Evolutionary conservation across 1,140 invertebrate species (phyloP).

Genomic region (Vanessa atalanta): DNA sequence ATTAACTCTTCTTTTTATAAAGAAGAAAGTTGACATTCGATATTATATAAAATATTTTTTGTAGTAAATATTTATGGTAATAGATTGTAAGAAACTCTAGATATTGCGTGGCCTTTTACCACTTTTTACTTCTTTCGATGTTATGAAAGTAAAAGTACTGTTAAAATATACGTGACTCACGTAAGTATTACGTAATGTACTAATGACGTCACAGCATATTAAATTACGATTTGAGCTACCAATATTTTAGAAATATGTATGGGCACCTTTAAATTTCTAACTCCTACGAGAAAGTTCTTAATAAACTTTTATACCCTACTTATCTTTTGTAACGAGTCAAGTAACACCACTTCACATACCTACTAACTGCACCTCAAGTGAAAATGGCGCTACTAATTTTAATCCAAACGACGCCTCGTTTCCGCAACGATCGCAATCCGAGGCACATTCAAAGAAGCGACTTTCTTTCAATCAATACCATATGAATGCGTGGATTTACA

Average conservation of each 20-base stretch:
- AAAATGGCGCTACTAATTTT: constrained; percentile 20
- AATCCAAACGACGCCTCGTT: constrained; percentile 7
- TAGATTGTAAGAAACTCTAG: neutral
- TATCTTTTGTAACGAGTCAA: constrained; percentile 25
- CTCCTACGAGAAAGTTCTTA: neutral
- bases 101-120: neutral
- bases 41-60: neutral
- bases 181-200: constrained; percentile 1
- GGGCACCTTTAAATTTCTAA: no score
- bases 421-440: constrained; percentile 11
- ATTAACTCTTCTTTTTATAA: no score
- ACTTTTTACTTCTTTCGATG: neutral
- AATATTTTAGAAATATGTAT: neutral
- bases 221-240: neutral
- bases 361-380: constrained; percentile 4
- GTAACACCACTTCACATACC: constrained; percentile 18
- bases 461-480: neutral
- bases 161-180: constrained; percentile 9
- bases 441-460: neutral
- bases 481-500: neutral
- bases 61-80: neutral
- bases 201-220: neutral
- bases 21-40: no score
- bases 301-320: constrained; percentile 14
- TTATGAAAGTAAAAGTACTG: constrained; percentile 13